phyloP scores from a whole-genome alignment of 2,888 invertebrate species.

The Euzetes globulus region DNA sequence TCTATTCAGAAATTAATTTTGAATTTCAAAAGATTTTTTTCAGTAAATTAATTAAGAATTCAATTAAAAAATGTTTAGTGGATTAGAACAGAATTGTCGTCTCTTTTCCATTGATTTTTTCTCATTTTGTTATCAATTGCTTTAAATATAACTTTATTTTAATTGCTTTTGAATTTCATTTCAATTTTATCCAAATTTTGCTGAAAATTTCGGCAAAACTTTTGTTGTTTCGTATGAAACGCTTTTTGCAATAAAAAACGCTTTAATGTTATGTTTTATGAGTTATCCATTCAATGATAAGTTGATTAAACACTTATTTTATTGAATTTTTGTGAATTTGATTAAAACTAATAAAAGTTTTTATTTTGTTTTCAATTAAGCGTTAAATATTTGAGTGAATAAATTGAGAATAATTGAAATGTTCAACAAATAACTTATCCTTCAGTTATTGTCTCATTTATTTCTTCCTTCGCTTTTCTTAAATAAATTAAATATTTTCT shows the following conservation, averaged over 20 bases:
- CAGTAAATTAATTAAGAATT: no score
- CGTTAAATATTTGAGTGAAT: not conserved
- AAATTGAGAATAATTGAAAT: no score
- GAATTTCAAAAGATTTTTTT: no score
- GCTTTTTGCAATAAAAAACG: constrained; percentile 1
- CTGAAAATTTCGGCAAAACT: not conserved
- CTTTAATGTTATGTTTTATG: constrained; percentile 5
- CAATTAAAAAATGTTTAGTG: no score
- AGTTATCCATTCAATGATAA: not conserved
- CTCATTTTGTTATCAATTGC: not conserved
- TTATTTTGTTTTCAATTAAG: not conserved
- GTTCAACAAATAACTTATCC: no score
- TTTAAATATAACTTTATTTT: not conserved
- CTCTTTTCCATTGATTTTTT: no score
- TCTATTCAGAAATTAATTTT: not conserved
- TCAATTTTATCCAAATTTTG: not conserved
- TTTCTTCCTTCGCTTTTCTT: no score
- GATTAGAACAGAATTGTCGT: no score
- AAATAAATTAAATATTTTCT: no score
- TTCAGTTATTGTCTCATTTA: no score
- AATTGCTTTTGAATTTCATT: not conserved
- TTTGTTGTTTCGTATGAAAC: constrained; percentile 26
- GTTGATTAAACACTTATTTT: not conserved
- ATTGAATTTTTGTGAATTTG: no score
- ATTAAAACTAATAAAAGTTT: not conserved